Evolutionary conservation across 2,888 invertebrate genomes (phyloP).

Genomic region (Eulithis testata): DNA sequence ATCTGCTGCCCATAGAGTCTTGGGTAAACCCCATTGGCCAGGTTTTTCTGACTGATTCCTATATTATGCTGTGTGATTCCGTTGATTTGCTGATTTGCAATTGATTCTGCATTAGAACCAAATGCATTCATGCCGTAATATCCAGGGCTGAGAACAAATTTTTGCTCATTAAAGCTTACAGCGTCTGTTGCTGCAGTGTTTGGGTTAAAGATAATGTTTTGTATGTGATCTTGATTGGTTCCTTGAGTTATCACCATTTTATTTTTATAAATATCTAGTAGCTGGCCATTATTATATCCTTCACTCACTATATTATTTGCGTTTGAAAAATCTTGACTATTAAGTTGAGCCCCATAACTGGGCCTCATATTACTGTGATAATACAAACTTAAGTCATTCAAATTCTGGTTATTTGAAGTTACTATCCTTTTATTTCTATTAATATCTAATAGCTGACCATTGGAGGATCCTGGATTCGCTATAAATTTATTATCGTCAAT

Average conservation of each 20-base stretch:
- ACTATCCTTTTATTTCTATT: too few relatives aligned
- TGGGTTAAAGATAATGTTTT: not conserved
- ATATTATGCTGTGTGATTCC: conserved; percentile 2
- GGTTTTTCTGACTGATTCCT: conserved; percentile 5
- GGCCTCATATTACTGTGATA: not conserved
- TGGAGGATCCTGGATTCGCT: not conserved
- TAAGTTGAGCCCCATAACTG: not conserved
- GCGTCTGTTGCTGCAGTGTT: not conserved
- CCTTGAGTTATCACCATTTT: not conserved
- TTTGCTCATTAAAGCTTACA: conserved; percentile 2
- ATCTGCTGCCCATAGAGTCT: conserved; percentile 3
- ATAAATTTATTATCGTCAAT: not conserved
- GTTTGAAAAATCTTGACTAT: conserved; percentile 1
- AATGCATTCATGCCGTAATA: not conserved
- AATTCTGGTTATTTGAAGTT: not conserved
- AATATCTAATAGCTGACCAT: not conserved
- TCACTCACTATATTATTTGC: not conserved
- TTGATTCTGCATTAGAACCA: conserved; percentile 6
- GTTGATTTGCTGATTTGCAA: not conserved
- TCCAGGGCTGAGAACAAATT: not conserved
- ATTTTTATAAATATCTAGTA: not conserved
- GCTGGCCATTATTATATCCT: not conserved
- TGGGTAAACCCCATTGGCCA: not conserved
- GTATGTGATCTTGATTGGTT: not conserved
- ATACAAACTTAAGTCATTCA: not conserved